A percentile compares a stretch with the other conserved stretches of the same genome.
These are phyloP conservation scores for Microcaecilia unicolor DNA, from an alignment of 2,797 vertebrate species.

Conservation along the genomic window DNA sequence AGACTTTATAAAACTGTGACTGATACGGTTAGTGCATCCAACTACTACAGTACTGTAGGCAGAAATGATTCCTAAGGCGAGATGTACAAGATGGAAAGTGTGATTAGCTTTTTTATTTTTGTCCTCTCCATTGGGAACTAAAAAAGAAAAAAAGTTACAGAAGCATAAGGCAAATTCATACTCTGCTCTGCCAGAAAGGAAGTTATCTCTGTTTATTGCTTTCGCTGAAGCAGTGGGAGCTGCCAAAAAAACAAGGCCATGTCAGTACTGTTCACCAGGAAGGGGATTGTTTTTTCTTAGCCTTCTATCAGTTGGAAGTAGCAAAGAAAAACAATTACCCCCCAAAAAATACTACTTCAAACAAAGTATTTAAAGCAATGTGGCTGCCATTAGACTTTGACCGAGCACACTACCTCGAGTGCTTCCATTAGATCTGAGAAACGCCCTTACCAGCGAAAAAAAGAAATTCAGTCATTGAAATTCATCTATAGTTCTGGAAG, in stretches of 20 bases:
- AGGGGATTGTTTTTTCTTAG: neutral
- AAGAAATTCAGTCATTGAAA: too few relatives aligned
- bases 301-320: neutral
- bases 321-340: neutral
- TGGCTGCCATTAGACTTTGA: neutral
- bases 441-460: too few relatives aligned
- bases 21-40: too few relatives aligned
- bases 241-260: slow-evolving; percentile 5
- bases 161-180: slow-evolving; percentile 13
- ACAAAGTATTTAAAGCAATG: neutral
- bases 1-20: too few relatives aligned
- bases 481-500: too few relatives aligned
- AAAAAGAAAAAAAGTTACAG: neutral
- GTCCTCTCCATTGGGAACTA: neutral
- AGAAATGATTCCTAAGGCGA: too few relatives aligned
- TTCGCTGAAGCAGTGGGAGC: neutral
- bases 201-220: slow-evolving; percentile 1
- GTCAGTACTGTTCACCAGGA: too few relatives aligned
- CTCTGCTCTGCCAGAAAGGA: slow-evolving; percentile 1
- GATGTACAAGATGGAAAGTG: too few relatives aligned
- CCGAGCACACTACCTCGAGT: too few relatives aligned
- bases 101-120: too few relatives aligned
- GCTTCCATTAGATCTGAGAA: too few relatives aligned
- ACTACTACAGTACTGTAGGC: too few relatives aligned
- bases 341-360: neutral